These are phyloP conservation scores for Aviceda cuculoides DNA, from an alignment of 2,797 vertebrate genomes.

Conservation along the genomic window DNA sequence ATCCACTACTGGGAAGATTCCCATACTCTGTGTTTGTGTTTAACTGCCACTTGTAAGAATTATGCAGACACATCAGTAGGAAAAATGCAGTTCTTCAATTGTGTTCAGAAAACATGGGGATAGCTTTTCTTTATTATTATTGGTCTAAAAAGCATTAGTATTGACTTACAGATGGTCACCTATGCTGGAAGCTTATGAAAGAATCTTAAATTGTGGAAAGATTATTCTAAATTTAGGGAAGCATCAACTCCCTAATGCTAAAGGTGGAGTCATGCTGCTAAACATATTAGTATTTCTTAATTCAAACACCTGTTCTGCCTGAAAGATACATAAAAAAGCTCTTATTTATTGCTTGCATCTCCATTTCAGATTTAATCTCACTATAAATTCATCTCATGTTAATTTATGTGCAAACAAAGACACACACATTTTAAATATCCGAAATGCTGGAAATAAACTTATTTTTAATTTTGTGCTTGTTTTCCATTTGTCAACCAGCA, in stretches of 20 bases:
- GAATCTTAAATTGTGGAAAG: constrained; percentile 71
- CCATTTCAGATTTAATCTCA: constrained; percentile 81
- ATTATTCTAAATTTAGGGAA: constrained; percentile 79
- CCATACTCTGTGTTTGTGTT: background rate
- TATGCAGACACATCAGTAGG: background rate
- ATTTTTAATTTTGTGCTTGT: constrained; percentile 85
- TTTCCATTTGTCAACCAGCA: constrained; percentile 92
- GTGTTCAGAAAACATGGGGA: background rate
- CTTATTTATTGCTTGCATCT: constrained; percentile 80
- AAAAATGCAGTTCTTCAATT: background rate
- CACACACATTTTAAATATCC: constrained; percentile 83
- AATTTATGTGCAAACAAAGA: constrained; percentile 86
- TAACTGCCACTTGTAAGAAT: constrained; percentile 19
- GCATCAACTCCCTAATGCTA: constrained; percentile 78
- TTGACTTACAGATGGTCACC: constrained; percentile 80
- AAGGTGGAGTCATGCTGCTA: constrained; percentile 81
- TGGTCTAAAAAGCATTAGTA: constrained; percentile 65
- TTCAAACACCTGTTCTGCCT: constrained; percentile 82
- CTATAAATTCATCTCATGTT: constrained; percentile 84
- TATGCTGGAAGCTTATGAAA: constrained; percentile 77
- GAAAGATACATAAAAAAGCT: constrained; percentile 75
- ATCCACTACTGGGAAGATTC: background rate
- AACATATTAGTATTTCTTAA: constrained; percentile 84
- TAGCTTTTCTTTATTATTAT: constrained; percentile 50
- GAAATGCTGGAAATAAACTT: constrained; percentile 85